Percentiles rank a stretch among this genome's conserved stretches.
Conservation (phyloP, 2,888 invertebrate genomes). For the Phoronis australis region DNA sequence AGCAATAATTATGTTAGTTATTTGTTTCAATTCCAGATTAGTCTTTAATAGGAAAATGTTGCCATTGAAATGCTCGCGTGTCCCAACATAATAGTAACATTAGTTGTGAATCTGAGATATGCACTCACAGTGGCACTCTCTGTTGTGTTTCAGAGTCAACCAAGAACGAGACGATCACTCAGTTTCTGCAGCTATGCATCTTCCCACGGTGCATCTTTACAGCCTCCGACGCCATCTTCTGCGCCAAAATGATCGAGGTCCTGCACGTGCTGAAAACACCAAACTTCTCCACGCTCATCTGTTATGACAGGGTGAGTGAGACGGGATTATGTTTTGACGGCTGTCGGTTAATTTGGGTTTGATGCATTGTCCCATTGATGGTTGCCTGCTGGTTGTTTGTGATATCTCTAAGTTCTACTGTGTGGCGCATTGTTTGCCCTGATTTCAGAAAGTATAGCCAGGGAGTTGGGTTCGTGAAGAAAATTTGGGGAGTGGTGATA, state of each 20-base stretch:
- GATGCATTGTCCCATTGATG: too few species aligned
- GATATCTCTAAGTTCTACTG: not conserved
- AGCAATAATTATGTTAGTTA: too few species aligned
- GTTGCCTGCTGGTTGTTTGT: too few species aligned
- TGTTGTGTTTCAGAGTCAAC: conserved; percentile 63
- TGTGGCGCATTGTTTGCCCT: not conserved
- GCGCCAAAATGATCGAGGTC: conserved; percentile 93
- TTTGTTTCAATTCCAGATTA: too few species aligned
- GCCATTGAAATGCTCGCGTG: too few species aligned
- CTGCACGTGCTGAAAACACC: conserved; percentile 91
- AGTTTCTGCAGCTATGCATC: conserved; percentile 90
- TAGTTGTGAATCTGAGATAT: too few species aligned
- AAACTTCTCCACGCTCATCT: conserved; percentile 94
- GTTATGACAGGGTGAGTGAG: conserved; percentile 84
- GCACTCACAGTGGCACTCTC: too few species aligned
- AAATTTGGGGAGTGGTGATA: not conserved
- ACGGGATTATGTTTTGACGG: too few species aligned
- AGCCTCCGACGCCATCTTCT: conserved; percentile 90
- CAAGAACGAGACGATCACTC: conserved; percentile 93
- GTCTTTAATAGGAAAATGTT: too few species aligned
- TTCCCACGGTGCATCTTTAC: conserved; percentile 97
- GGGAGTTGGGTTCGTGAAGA: not conserved
- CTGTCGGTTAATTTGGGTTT: too few species aligned
- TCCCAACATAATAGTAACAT: too few species aligned
- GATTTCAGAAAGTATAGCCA: not conserved